A percentile compares a stretch with the other conserved stretches of the same genome.
Evolutionary conservation across 2,797 vertebrate species (phyloP).

Genomic region (Spinus olivaceus): DNA sequence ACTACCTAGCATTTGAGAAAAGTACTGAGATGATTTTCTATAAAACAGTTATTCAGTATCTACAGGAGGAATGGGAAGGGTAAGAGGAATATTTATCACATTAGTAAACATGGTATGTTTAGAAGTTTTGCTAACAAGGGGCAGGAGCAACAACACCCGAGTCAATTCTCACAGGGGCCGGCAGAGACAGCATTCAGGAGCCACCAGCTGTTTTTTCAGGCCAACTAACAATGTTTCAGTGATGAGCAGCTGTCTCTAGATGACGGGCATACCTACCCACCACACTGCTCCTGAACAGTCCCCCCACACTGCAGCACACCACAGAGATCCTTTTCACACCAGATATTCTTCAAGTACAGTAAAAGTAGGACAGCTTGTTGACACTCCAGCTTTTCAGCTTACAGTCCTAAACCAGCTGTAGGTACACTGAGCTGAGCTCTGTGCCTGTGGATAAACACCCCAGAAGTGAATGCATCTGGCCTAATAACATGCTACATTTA

Average conservation of each 20-base stretch:
- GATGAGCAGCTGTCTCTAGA: neutral
- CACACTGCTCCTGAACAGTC: neutral
- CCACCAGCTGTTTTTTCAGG: neutral
- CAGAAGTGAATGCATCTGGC: neutral
- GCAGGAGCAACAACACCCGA: neutral
- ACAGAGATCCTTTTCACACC: neutral
- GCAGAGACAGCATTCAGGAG: neutral
- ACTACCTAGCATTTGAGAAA: neutral
- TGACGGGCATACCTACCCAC: neutral
- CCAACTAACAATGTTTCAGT: neutral
- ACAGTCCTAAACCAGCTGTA: neutral
- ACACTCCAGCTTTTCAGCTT: neutral
- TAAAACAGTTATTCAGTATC: neutral
- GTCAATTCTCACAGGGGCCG: rapidly evolving
- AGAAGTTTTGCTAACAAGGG: neutral
- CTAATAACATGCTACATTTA: neutral
- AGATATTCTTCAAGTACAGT: neutral
- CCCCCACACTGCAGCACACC: neutral
- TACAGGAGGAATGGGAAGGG: neutral
- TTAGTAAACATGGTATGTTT: neutral
- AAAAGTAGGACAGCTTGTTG: neutral
- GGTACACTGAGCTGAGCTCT: neutral
- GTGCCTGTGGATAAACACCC: neutral
- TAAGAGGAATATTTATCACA: neutral
- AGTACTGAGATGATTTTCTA: neutral